Conservation (phyloP, 1,140 invertebrate species). For the Drosophila seguyi region DNA sequence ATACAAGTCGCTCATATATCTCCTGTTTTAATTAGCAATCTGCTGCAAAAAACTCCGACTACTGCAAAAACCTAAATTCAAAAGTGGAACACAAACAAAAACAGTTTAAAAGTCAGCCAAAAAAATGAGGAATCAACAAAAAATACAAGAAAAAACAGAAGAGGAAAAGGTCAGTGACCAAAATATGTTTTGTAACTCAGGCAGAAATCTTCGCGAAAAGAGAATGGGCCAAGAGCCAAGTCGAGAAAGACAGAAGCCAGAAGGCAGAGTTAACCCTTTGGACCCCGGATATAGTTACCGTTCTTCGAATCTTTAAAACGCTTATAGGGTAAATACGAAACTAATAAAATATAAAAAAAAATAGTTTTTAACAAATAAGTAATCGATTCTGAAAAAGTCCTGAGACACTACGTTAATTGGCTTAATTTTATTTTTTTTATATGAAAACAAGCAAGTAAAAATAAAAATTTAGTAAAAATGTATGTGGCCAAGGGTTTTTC, state of each 20-base stretch:
- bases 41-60: constrained; percentile 46
- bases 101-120: constrained; percentile 43
- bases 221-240: constrained; percentile 52
- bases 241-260: constrained; percentile 23
- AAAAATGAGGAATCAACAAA: constrained; percentile 44
- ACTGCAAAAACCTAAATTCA: constrained; percentile 61
- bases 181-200: constrained; percentile 67
- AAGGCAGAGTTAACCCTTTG: constrained; percentile 41
- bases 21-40: constrained; percentile 56
- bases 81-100: constrained; percentile 65
- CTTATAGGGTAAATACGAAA: not conserved
- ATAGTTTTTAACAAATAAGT: too few species aligned
- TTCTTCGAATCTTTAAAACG: constrained; percentile 1
- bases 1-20: constrained; percentile 40
- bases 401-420: too few species aligned
- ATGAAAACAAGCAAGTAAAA: too few species aligned
- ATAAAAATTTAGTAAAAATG: too few species aligned
- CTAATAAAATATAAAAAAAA: too few species aligned
- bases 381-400: too few species aligned
- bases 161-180: constrained; percentile 65
- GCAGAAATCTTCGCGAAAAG: constrained; percentile 56
- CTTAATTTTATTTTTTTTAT: too few species aligned
- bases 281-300: constrained; percentile 42
- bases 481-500: too few species aligned
- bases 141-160: constrained; percentile 44